phyloP scores from a whole-genome alignment of 2,113 vertebrate genomes.

The Festucalex cinctus region DNA sequence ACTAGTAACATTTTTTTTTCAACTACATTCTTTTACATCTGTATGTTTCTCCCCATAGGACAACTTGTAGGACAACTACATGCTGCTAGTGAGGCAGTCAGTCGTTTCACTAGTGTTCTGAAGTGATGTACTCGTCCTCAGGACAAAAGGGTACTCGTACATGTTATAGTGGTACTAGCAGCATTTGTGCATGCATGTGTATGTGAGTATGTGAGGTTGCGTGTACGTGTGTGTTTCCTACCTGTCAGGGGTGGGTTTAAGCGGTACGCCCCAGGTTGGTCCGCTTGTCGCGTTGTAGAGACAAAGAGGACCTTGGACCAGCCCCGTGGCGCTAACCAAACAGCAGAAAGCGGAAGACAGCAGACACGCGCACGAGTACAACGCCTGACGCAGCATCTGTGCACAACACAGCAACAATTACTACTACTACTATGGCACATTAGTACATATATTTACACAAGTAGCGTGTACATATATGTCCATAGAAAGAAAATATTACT shows the following conservation, averaged over 20 bases:
- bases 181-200: background rate
- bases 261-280: conserved; percentile 58
- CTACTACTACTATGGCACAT: background rate
- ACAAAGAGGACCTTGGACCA: conserved; percentile 67
- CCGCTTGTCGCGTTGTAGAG: conserved; percentile 57
- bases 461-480: too few relatives aligned
- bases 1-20: too few relatives aligned
- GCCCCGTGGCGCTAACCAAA: conserved; percentile 49
- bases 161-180: too few relatives aligned
- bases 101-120: too few relatives aligned
- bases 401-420: conserved; percentile 1
- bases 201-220: background rate
- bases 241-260: conserved; percentile 37
- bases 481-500: too few relatives aligned
- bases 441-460: too few relatives aligned
- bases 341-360: conserved; percentile 50
- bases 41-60: too few relatives aligned
- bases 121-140: too few relatives aligned
- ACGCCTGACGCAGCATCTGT: conserved; percentile 65
- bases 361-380: conserved; percentile 47
- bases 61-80: too few relatives aligned
- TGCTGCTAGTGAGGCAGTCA: too few relatives aligned
- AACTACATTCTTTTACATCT: too few relatives aligned
- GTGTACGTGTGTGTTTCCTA: conserved; percentile 15
- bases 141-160: too few relatives aligned